These are phyloP conservation scores for Triplophysa bombifrons DNA, from an alignment of 2,797 vertebrate species.

Conservation along the genomic window DNA sequence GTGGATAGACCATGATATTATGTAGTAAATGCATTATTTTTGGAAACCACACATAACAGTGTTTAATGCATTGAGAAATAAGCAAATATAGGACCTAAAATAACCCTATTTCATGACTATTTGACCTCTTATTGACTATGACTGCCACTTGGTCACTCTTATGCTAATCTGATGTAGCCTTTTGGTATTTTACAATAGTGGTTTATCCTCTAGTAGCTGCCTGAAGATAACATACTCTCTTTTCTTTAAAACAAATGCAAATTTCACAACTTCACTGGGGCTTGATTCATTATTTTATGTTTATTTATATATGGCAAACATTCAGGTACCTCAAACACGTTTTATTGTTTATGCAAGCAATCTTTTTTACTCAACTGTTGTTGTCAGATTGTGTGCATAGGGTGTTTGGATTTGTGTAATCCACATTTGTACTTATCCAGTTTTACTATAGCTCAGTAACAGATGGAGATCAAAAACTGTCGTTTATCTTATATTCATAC, in stretches of 20 bases:
- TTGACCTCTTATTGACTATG: slow-evolving; percentile 50
- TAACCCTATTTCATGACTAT: slow-evolving; percentile 57
- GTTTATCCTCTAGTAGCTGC: background rate
- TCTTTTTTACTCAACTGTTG: too few species aligned
- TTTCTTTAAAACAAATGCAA: background rate
- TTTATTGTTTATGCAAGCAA: too few species aligned
- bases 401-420: slow-evolving; percentile 59
- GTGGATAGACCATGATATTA: slow-evolving; percentile 73
- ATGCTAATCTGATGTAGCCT: slow-evolving; percentile 45
- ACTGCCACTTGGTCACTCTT: slow-evolving; percentile 48
- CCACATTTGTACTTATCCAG: slow-evolving; percentile 54
- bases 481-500: too few species aligned
- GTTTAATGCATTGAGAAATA: slow-evolving; percentile 58
- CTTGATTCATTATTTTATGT: too few species aligned
- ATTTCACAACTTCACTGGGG: too few species aligned
- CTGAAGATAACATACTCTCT: background rate
- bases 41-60: slow-evolving; percentile 62
- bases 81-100: slow-evolving; percentile 55
- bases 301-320: too few species aligned
- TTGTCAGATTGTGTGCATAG: slow-evolving; percentile 43
- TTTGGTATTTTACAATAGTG: slow-evolving; percentile 7
- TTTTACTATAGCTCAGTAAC: too few species aligned
- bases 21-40: slow-evolving; percentile 78
- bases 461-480: too few species aligned
- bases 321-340: too few species aligned